phyloP scores from a whole-genome alignment of 2,113 vertebrate species.

The Ageneiosus marmoratus region DNA sequence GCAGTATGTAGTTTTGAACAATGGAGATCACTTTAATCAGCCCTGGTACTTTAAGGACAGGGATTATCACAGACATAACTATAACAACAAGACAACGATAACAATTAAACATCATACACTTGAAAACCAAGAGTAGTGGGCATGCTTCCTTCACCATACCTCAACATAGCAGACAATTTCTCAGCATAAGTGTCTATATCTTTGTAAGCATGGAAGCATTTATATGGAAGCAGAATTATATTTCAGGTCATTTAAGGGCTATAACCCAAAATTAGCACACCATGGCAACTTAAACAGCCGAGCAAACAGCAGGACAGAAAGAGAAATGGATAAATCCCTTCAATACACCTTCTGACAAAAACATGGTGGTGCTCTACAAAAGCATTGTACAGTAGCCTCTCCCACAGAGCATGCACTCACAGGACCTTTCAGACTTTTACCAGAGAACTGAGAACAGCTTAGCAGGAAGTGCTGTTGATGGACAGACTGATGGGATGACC shows the following conservation, averaged over 20 bases:
- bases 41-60: background rate
- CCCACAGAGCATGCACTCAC: conserved; percentile 46
- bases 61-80: background rate
- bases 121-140: background rate
- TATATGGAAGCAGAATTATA: too few species aligned
- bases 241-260: conserved; percentile 39
- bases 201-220: background rate
- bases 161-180: background rate
- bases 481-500: conserved; percentile 8
- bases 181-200: background rate
- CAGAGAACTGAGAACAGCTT: conserved; percentile 39
- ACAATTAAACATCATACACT: background rate
- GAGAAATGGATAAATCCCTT: conserved; percentile 30
- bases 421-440: conserved; percentile 56
- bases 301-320: conserved; percentile 25
- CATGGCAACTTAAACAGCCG: conserved; percentile 25
- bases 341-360: conserved; percentile 56
- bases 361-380: conserved; percentile 59
- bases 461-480: conserved; percentile 57
- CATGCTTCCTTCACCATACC: background rate
- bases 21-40: background rate
- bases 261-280: conserved; percentile 36
- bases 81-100: background rate
- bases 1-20: background rate
- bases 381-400: conserved; percentile 60